phyloP scores from a whole-genome alignment of 2,888 invertebrate genomes.

The Eupithecia insigniata region DNA sequence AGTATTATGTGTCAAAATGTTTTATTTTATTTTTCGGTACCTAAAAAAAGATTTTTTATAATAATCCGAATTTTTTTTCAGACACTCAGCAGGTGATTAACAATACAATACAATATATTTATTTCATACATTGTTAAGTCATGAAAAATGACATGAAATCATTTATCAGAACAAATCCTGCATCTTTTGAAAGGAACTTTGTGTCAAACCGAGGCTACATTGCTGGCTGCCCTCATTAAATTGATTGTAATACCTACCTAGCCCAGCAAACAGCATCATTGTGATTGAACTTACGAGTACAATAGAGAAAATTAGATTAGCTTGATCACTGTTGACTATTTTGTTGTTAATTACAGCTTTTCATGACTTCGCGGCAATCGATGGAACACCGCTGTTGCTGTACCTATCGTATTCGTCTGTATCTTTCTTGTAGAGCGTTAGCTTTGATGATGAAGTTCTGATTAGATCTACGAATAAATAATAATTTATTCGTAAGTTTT shows the following conservation, averaged over 20 bases:
- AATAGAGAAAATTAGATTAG: constrained; percentile 10
- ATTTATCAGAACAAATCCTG: constrained; percentile 6
- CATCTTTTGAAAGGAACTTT: constrained; percentile 20
- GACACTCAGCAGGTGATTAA: too few relatives aligned
- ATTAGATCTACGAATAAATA: too few relatives aligned
- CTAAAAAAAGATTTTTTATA: too few relatives aligned
- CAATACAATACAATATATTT: too few relatives aligned
- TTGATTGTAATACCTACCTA: constrained; percentile 27
- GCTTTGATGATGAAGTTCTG: too few relatives aligned
- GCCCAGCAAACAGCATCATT: constrained; percentile 49
- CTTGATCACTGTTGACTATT: constrained; percentile 4
- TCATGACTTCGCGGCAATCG: background rate
- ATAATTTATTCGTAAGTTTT: too few relatives aligned
- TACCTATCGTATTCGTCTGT: too few relatives aligned
- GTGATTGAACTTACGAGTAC: constrained; percentile 50
- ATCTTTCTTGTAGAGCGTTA: too few relatives aligned
- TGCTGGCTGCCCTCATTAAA: constrained; percentile 22
- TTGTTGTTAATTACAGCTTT: too few relatives aligned
- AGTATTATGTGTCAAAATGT: too few relatives aligned
- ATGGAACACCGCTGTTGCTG: background rate
- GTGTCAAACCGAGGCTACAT: constrained; percentile 23
- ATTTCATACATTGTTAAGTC: background rate
- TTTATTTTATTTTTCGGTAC: too few relatives aligned
- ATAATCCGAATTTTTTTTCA: too few relatives aligned
- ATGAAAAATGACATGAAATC: background rate